Base-by-base conservation (phyloP, 2,113 vertebrate species). In the Alexandromys fortis region DNA sequence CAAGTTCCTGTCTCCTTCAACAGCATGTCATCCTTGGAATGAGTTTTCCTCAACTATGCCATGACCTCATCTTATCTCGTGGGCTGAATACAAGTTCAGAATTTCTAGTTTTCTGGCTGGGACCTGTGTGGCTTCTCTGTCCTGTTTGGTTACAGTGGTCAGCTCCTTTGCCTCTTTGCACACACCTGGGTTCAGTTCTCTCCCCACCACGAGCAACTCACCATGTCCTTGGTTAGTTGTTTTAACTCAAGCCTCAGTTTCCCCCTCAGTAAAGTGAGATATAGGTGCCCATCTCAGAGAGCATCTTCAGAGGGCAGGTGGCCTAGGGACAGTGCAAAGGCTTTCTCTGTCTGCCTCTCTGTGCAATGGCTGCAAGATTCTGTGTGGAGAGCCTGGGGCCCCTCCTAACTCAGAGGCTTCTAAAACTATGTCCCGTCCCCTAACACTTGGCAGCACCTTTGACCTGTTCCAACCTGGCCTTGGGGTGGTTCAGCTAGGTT, bases 1-100 rank as follows among this genome's bases (percentile, higher is more conserved):
- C 21, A 13, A 26, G 28, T 35, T 49, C 28, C 30, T 0, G 12
- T 28, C 16, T 75, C 42, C 67, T 67, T 0, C 0, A 19, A 63
- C 6, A 11, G 49, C 26, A 13, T 12, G 75, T 35, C 30, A 47
- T 2, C 33, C 38, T 30, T 52, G 47, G 86, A n/a, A 49, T 88
- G 73, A 17, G 30, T 38, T 26, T 61, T n/a, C 9, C 33, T 67
- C 47, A 17, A 5, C 19, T 70, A 26, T 42, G 61, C 58, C 5
- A 4, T 85, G 86, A 52, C 35, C 35, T 87, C 68, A 3, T 55
- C 55, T 2, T 75, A 42, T 45, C 78, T 68, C 21, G 22, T 21
- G 83, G 83, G 67, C 67, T 73, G n/a, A 58, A 45, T n/a, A 5
- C 65, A 70, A 89, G 67, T 72, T 86, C 24, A 0, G 45, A n/a